Evolutionary conservation across 2,797 vertebrate species (phyloP).

Genomic region (Characodon lateralis): DNA sequence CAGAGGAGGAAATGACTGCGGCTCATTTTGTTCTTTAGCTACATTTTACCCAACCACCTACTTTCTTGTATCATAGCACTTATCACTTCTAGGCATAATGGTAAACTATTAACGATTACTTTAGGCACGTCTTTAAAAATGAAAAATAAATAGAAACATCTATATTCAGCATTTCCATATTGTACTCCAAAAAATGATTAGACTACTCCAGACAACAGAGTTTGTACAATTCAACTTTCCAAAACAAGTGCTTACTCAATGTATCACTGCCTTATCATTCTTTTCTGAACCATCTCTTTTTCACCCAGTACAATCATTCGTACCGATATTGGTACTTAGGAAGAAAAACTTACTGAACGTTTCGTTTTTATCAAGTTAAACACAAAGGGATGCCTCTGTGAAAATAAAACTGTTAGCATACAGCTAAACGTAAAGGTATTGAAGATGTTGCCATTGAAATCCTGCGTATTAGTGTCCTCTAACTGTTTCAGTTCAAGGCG

Average conservation of each 20-base stretch:
- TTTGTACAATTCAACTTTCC: neutral
- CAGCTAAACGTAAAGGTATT: neutral
- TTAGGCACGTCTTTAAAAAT: neutral
- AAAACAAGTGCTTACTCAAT: neutral
- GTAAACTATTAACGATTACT: neutral
- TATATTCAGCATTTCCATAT: neutral
- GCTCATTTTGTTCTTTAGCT: neutral
- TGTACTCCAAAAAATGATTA: neutral
- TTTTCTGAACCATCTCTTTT: no score
- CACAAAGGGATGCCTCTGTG: neutral
- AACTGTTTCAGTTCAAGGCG: no score
- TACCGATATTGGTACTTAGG: neutral
- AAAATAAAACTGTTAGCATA: constrained; percentile 6
- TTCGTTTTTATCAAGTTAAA: neutral
- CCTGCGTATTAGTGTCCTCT: no score
- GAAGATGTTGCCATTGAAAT: neutral
- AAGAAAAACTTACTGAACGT: neutral
- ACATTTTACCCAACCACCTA: neutral
- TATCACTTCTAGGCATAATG: neutral
- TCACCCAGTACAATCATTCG: neutral
- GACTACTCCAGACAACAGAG: neutral
- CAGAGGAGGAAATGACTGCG: neutral
- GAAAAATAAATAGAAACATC: neutral
- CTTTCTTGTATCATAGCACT: neutral
- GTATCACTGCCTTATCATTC: neutral